Evolutionary conservation across 2,888 invertebrate species (phyloP), one percentile per base, ranked within the genome.

Genomic region (Drymonia ruficornis): DNA sequence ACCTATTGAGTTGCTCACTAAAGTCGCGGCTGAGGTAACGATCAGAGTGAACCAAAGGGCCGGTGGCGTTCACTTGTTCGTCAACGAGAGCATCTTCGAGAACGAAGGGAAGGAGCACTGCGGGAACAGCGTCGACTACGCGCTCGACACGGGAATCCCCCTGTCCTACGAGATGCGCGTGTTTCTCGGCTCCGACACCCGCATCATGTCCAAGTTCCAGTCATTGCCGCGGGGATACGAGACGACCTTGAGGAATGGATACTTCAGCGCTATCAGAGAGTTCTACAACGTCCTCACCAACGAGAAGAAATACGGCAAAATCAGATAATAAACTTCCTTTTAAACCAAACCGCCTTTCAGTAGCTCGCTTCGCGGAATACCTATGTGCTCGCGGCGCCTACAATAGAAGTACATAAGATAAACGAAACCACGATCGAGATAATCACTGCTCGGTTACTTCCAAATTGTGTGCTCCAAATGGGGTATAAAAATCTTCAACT

Each of bases 71-170:
- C 79, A 86, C 55, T 38, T 77, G 49, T 88, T 91, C 55, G 52
- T 62, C 1, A 89, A 85, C 51, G 75, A 67, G 40, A 87, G 80
- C 50, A 78, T 92, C 44, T 84, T 59, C 55, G 72, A 79, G 0
- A 63, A 74, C 12, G 83, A 86, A 53, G 85, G 83, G 0, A 75
- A 74, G 50, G 16, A 76, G 0, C 76, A 78, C 13, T 92, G 91
- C 56, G 91, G 91, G 0, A 84, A 87, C 61, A 89, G 90, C 61
- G 87, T 91, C 2, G 91, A 92, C 71, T 89, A 76, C 52, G 90
- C 86, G 1, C 72, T 64, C 48, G 76, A 78, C 29, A 29, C 58
- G 9, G 78, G 76, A 8, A 76, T 87, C 12, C 65, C 70, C 9
- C 71, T 84, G 44, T 47, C 83, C 2, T 90, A 67, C 61, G 91